Conservation (phyloP, 2,888 invertebrate species). For the Ophion ventricosus region DNA sequence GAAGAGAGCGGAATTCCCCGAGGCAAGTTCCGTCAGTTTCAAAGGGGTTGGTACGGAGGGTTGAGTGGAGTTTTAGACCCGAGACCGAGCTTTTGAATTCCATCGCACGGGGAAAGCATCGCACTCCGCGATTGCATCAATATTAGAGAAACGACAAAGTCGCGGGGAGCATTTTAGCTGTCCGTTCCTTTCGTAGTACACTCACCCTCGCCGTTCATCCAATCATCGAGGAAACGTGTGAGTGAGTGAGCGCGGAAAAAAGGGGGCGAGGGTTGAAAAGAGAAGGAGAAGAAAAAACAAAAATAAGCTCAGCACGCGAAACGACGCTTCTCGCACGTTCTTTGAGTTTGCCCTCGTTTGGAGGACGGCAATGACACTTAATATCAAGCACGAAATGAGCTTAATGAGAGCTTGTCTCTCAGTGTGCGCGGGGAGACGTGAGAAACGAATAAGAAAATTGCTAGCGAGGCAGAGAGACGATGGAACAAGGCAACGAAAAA, state of each 20-base stretch:
- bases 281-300: neutral
- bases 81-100: slow-evolving; percentile 17
- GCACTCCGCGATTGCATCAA: slow-evolving; percentile 50
- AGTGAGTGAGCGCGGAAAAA: neutral
- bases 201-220: neutral
- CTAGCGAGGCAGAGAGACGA: slow-evolving; percentile 19
- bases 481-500: slow-evolving; percentile 37
- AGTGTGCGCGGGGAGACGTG: slow-evolving; percentile 64
- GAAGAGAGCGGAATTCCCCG: slow-evolving; percentile 1
- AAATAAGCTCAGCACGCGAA: slow-evolving; percentile 27
- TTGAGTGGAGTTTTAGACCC: slow-evolving; percentile 1
- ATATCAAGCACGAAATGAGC: slow-evolving; percentile 77
- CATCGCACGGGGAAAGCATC: slow-evolving; percentile 12
- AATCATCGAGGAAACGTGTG: slow-evolving; percentile 31
- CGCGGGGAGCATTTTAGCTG: slow-evolving; percentile 14
- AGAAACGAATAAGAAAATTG: slow-evolving; percentile 68
- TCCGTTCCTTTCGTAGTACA: slow-evolving; percentile 8
- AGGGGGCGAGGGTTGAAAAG: neutral
- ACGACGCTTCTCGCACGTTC: slow-evolving; percentile 46
- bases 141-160: slow-evolving; percentile 48
- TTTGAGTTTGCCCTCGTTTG: slow-evolving; percentile 53
- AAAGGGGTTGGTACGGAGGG: slow-evolving; percentile 8
- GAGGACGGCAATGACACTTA: slow-evolving; percentile 70
- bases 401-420: slow-evolving; percentile 75
- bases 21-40: slow-evolving; percentile 14